Evolutionary conservation across 2,113 vertebrate genomes (phyloP).

Genomic region (Paramormyrops kingsleyae): DNA sequence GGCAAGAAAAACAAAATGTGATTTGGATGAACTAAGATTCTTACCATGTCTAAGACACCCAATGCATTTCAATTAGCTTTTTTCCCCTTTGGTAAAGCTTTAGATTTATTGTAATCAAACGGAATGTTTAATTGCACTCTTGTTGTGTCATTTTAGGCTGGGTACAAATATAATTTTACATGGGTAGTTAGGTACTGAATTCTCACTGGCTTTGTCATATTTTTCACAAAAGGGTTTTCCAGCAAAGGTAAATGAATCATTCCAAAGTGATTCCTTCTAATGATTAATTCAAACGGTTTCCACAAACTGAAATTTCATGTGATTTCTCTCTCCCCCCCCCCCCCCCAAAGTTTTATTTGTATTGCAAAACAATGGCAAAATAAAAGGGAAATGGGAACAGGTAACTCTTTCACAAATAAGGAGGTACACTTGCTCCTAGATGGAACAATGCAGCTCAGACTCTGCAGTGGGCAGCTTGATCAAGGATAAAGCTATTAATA

Average conservation of each 20-base stretch:
- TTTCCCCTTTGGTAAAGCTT: not conserved
- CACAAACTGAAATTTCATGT: not conserved
- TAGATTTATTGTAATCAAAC: not conserved
- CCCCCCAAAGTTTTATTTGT: not conserved
- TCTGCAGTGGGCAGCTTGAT: not conserved
- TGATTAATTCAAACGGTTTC: slow-evolving; percentile 13
- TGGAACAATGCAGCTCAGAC: not conserved
- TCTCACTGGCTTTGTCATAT: not conserved
- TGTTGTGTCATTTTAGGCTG: not conserved
- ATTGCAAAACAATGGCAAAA: not conserved
- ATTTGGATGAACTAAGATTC: not conserved
- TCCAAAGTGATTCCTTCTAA: not conserved
- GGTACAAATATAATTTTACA: not conserved
- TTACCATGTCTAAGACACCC: not conserved
- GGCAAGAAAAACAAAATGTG: not conserved
- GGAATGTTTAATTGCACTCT: not conserved
- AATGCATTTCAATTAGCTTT: not conserved
- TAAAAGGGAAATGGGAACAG: not conserved
- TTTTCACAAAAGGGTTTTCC: slow-evolving; percentile 4
- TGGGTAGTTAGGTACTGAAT: not conserved
- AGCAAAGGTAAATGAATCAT: slow-evolving; percentile 3
- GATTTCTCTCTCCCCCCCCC: not conserved
- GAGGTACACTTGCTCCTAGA: not conserved
- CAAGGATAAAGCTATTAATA: not conserved
- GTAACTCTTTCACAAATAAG: not conserved